These are phyloP conservation scores for Silurus aristotelis DNA, from an alignment of 2,797 vertebrate genomes.

Conservation along the genomic window DNA sequence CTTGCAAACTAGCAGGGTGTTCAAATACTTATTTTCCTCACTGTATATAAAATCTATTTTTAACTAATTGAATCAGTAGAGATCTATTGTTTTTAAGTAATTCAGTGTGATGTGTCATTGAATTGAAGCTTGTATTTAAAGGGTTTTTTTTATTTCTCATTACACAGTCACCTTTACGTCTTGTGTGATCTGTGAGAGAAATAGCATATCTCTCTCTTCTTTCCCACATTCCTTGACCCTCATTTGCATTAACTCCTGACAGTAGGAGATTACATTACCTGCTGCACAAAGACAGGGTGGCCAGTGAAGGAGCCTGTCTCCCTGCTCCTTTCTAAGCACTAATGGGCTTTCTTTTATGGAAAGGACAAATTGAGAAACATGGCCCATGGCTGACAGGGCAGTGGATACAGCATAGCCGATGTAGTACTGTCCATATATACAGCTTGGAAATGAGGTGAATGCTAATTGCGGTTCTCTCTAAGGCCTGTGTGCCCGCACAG, in stretches of 20 bases:
- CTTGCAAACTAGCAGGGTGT: too few species aligned
- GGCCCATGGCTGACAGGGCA: constrained; percentile 71
- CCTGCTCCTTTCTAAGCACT: constrained; percentile 59
- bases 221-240: constrained; percentile 53
- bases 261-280: constrained; percentile 55
- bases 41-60: background rate
- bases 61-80: constrained; percentile 27
- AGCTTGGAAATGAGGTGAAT: constrained; percentile 48
- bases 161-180: constrained; percentile 64
- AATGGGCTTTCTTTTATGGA: constrained; percentile 73
- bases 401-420: constrained; percentile 44
- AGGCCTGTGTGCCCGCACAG: constrained; percentile 49
- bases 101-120: constrained; percentile 28
- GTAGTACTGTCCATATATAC: constrained; percentile 14
- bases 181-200: constrained; percentile 68
- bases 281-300: constrained; percentile 49
- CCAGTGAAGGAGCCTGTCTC: constrained; percentile 33
- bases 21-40: too few species aligned
- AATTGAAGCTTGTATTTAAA: constrained; percentile 42
- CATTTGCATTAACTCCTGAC: constrained; percentile 71
- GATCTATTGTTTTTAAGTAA: constrained; percentile 27
- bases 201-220: constrained; percentile 67
- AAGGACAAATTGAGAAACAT: constrained; percentile 76
- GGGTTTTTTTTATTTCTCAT: constrained; percentile 45
- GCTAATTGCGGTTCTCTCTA: constrained; percentile 65